Conservation (phyloP, 1,140 invertebrate species). For the Yoshiicerus persimilis region DNA sequence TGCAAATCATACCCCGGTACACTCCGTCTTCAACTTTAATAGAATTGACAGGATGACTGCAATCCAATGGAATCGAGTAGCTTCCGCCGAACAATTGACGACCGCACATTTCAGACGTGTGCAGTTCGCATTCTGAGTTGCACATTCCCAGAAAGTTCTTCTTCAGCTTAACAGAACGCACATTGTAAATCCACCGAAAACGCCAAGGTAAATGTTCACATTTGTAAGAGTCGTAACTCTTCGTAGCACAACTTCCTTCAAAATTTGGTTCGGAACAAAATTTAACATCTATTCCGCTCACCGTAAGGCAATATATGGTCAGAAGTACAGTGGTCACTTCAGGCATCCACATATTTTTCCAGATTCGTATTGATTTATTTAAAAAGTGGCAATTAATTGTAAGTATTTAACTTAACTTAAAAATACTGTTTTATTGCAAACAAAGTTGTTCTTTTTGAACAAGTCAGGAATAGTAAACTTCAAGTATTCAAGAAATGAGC, state of each 20-base stretch:
- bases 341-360: too few species aligned
- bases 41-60: background rate
- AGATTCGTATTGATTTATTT: too few species aligned
- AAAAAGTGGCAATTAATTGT: too few species aligned
- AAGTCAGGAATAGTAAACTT: too few species aligned
- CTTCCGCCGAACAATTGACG: background rate
- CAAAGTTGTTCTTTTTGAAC: too few species aligned
- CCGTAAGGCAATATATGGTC: too few species aligned
- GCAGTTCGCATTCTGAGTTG: background rate
- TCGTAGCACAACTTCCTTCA: background rate
- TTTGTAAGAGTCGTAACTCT: background rate
- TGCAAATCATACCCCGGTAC: background rate
- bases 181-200: background rate
- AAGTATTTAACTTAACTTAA: too few species aligned
- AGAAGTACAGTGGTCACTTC: too few species aligned
- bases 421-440: too few species aligned
- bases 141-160: background rate
- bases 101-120: background rate
- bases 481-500: too few species aligned
- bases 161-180: background rate
- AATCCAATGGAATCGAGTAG: background rate
- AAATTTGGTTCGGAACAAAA: background rate
- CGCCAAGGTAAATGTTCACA: background rate
- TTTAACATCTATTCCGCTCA: background rate
- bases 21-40: background rate